These are phyloP conservation scores for Peromyscus leucopus DNA, from an alignment of 2,113 vertebrate genomes.

Conservation along the genomic window DNA sequence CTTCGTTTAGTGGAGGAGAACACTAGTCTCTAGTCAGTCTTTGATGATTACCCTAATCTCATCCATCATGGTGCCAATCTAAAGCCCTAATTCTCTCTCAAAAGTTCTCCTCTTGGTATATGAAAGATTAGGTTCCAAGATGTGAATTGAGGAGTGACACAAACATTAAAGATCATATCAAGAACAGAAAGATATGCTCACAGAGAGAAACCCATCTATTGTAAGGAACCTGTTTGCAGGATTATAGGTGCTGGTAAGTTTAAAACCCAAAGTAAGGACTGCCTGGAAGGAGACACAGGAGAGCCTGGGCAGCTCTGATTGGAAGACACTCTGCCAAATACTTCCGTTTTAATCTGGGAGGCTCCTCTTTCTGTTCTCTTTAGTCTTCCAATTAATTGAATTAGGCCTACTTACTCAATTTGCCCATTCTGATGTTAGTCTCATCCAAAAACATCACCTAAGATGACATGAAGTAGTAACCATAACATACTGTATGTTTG, in stretches of 20 bases:
- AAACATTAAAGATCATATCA: background rate
- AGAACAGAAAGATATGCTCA: background rate
- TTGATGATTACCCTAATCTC: background rate
- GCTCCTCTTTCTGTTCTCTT: background rate
- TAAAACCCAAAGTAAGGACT: background rate
- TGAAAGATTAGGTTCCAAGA: background rate
- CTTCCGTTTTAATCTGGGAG: background rate
- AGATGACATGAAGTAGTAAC: background rate
- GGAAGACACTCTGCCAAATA: background rate
- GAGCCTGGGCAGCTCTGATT: rapidly evolving
- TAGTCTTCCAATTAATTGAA: background rate
- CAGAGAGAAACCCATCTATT: background rate
- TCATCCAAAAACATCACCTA: background rate
- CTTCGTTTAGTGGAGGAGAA: background rate
- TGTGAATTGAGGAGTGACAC: background rate
- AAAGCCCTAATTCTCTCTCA: background rate
- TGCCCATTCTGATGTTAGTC: background rate
- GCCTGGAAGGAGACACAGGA: too few species aligned
- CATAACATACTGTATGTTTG: background rate
- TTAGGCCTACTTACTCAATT: background rate
- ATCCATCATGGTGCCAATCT: background rate
- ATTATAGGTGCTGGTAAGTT: background rate
- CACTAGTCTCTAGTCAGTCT: background rate
- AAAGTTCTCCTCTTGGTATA: too few species aligned
- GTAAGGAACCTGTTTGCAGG: background rate